These are phyloP conservation scores for Corydoras maculifer DNA, from an alignment of 2,113 vertebrate genomes.

Conservation along the genomic window DNA sequence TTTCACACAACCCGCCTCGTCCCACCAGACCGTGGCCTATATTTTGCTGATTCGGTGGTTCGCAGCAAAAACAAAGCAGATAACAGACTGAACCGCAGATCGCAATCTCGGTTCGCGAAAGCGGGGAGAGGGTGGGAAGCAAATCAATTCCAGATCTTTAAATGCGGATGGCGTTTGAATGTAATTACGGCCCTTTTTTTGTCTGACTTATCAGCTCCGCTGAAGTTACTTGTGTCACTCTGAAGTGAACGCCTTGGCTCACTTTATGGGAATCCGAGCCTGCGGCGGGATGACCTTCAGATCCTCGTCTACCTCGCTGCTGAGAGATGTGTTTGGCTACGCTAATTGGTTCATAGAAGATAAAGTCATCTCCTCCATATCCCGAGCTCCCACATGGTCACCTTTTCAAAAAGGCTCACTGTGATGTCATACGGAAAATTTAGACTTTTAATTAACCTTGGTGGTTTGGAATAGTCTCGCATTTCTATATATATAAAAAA, in stretches of 20 bases:
- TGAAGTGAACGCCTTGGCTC: slow-evolving; percentile 57
- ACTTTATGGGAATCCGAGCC: slow-evolving; percentile 60
- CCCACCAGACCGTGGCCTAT: not conserved
- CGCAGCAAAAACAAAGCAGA: slow-evolving; percentile 49
- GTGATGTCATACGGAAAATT: not conserved
- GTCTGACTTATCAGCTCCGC: slow-evolving; percentile 62
- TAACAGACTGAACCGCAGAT: slow-evolving; percentile 50
- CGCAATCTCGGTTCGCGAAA: slow-evolving; percentile 44
- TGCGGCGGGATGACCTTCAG: slow-evolving; percentile 61
- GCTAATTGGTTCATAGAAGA: slow-evolving; percentile 52
- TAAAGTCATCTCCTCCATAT: slow-evolving; percentile 49
- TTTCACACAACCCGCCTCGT: not conserved
- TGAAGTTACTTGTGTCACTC: slow-evolving; percentile 51
- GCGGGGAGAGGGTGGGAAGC: slow-evolving; percentile 22
- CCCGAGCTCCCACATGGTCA: slow-evolving; percentile 17
- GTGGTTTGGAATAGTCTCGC: not conserved
- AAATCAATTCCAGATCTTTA: slow-evolving; percentile 63
- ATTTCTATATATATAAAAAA: too few species aligned
- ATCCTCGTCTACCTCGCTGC: slow-evolving; percentile 51
- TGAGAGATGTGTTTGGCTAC: slow-evolving; percentile 56
- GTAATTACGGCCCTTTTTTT: slow-evolving; percentile 63
- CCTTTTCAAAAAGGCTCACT: not conserved
- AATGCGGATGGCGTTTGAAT: slow-evolving; percentile 60
- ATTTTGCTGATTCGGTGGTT: slow-evolving; percentile 44
- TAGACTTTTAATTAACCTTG: not conserved